A percentile compares a stretch with the other conserved stretches of the same genome.
Evolutionary conservation across 2,888 invertebrate genomes (phyloP).

Genomic region (Thecocarcelia acutangulata): DNA sequence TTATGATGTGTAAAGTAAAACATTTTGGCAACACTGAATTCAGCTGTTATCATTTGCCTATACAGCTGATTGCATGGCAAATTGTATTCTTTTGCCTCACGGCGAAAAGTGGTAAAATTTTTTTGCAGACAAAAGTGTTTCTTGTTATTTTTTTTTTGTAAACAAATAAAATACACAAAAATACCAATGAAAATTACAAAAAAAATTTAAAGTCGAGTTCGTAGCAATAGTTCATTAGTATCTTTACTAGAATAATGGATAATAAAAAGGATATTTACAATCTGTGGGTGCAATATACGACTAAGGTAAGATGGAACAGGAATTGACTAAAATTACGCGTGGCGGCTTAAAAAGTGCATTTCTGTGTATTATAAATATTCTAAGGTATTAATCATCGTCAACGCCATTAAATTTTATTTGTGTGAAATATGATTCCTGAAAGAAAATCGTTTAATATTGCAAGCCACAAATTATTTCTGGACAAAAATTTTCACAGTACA

Average conservation of each 20-base stretch:
- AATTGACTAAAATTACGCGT: slow-evolving; percentile 35
- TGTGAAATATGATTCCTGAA: too few relatives aligned
- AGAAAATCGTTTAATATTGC: background rate
- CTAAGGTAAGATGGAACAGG: slow-evolving; percentile 80
- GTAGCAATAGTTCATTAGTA: slow-evolving; percentile 60
- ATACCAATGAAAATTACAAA: slow-evolving; percentile 49
- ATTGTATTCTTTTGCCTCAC: background rate
- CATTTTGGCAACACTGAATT: background rate
- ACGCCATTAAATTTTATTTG: background rate
- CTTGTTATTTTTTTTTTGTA: slow-evolving; percentile 48
- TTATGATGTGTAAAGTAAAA: too few relatives aligned
- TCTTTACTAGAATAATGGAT: slow-evolving; percentile 73
- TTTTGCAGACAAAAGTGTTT: slow-evolving; percentile 53
- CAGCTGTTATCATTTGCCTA: background rate
- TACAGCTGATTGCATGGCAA: slow-evolving; percentile 37
- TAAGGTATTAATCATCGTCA: slow-evolving; percentile 59
- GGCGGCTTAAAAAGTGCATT: slow-evolving; percentile 47
- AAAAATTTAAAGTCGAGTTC: slow-evolving; percentile 38
- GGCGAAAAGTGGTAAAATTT: slow-evolving; percentile 46
- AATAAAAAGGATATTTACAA: slow-evolving; percentile 83
- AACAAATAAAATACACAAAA: slow-evolving; percentile 59
- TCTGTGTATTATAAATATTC: slow-evolving; percentile 41
- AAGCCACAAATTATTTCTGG: background rate
- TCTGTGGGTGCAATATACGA: slow-evolving; percentile 83
- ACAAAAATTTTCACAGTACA: slow-evolving; percentile 1